Conservation (phyloP, 2,888 invertebrate genomes). For the Tenthredo livida region DNA sequence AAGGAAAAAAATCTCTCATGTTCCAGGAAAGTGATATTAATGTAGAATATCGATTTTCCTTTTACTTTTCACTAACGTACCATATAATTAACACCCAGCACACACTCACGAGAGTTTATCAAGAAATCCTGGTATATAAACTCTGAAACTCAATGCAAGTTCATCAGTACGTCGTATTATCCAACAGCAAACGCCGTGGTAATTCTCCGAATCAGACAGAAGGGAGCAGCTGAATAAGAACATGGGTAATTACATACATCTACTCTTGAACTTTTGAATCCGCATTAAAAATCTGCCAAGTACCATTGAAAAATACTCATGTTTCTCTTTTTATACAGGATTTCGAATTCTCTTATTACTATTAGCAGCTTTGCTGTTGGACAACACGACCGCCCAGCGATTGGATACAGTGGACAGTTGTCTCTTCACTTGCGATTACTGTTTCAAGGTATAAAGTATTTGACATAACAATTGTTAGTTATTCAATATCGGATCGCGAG, state of each 20-base stretch:
- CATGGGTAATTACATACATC: not conserved
- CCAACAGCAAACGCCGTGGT: not conserved
- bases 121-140: constrained; percentile 17
- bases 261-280: not conserved
- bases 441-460: constrained; percentile 38
- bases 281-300: not conserved
- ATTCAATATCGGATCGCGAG: not conserved
- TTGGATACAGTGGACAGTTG: constrained; percentile 36
- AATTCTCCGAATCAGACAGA: not conserved
- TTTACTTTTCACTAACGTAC: not conserved
- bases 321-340: not conserved
- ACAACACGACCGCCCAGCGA: not conserved
- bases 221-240: not conserved
- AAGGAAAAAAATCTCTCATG: not conserved
- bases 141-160: not conserved
- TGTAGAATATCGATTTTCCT: constrained; percentile 9
- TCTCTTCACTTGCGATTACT: constrained; percentile 40
- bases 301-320: not conserved
- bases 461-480: not conserved
- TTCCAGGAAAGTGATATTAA: not conserved
- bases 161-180: constrained; percentile 6
- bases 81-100: constrained; percentile 16
- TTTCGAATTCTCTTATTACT: constrained; percentile 31
- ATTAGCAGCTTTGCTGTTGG: not conserved
- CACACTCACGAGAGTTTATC: not conserved